phyloP scores from a whole-genome alignment of 2,797 vertebrate species.

The Anguilla anguilla region DNA sequence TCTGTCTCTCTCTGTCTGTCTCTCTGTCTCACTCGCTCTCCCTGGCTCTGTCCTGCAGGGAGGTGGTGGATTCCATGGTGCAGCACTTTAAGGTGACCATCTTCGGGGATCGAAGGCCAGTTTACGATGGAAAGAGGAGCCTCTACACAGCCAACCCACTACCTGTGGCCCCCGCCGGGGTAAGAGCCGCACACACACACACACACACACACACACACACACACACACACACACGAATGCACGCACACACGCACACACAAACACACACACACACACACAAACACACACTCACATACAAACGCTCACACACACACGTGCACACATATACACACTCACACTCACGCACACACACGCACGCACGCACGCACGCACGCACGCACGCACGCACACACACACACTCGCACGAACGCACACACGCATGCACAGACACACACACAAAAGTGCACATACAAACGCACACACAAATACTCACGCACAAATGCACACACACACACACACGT shows the following conservation, averaged over 20 bases:
- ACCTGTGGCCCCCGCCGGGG: slow-evolving; percentile 89
- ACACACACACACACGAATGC: background rate
- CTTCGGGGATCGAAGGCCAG: slow-evolving; percentile 93
- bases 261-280: slow-evolving; percentile 1
- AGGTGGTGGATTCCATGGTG: slow-evolving; percentile 98
- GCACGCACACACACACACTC: background rate
- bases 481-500: background rate
- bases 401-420: background rate
- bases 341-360: background rate
- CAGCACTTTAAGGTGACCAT: slow-evolving; percentile 99
- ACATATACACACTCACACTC: background rate
- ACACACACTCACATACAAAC: too few relatives aligned
- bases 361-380: background rate
- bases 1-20: background rate
- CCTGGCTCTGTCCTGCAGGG: slow-evolving; percentile 67
- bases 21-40: background rate
- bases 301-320: background rate
- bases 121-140: slow-evolving; percentile 97
- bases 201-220: background rate
- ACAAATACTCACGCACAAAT: background rate
- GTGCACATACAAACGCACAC: background rate
- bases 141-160: slow-evolving; percentile 94
- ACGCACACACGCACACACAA: background rate
- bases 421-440: background rate
- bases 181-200: slow-evolving; percentile 56